Evolutionary conservation across 1,140 invertebrate genomes (phyloP).

Genomic region (Triops cancriformis): DNA sequence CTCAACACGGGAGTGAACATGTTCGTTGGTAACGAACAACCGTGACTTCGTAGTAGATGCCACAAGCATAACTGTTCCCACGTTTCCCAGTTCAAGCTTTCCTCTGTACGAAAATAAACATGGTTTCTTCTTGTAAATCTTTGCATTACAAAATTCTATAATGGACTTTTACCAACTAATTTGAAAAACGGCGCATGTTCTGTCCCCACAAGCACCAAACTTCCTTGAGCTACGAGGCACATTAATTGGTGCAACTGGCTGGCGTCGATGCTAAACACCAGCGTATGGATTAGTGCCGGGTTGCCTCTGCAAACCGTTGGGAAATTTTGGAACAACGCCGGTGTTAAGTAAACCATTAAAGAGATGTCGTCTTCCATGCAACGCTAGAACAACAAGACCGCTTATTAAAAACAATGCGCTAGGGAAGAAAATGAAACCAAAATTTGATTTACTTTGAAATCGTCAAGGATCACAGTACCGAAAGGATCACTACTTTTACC

Average conservation of each 20-base stretch:
- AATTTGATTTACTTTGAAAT: slow-evolving; percentile 55
- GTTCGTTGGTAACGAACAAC: slow-evolving; percentile 72
- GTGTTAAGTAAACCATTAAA: slow-evolving; percentile 79
- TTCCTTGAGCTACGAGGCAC: slow-evolving; percentile 81
- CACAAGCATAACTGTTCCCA: slow-evolving; percentile 94
- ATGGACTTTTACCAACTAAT: slow-evolving; percentile 43
- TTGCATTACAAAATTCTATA: neutral
- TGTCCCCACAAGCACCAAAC: slow-evolving; percentile 47
- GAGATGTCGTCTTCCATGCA: slow-evolving; percentile 81
- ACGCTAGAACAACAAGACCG: slow-evolving; percentile 40
- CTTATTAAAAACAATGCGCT: neutral
- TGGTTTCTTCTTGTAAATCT: neutral
- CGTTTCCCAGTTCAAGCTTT: slow-evolving; percentile 88
- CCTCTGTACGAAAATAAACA: slow-evolving; percentile 46
- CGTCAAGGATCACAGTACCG: slow-evolving; percentile 61
- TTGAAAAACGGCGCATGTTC: slow-evolving; percentile 42
- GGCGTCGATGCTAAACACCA: slow-evolving; percentile 80
- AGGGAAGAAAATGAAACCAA: neutral
- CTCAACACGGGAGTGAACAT: slow-evolving; percentile 74
- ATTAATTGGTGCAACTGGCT: slow-evolving; percentile 79
- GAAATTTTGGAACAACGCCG: slow-evolving; percentile 84
- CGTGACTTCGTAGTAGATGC: slow-evolving; percentile 87
- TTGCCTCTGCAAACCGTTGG: slow-evolving; percentile 76
- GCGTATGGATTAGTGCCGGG: slow-evolving; percentile 70
- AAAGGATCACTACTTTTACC: slow-evolving; percentile 67